A percentile compares a stretch with the other conserved stretches of the same genome.
Conservation (phyloP, 2,888 invertebrate species). For the Sarcophaga rosellei region DNA sequence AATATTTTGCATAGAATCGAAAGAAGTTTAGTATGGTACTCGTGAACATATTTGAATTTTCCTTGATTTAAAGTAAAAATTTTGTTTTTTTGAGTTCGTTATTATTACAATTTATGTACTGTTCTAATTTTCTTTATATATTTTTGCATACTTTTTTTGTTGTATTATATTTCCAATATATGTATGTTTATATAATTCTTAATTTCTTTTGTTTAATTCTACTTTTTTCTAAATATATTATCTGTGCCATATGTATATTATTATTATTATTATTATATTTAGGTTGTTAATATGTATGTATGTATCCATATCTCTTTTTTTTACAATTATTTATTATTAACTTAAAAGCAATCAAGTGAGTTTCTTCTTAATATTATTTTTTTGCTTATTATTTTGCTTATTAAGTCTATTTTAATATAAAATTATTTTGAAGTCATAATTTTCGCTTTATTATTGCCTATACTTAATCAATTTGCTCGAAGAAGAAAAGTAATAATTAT, state of each 20-base stretch:
- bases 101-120: neutral
- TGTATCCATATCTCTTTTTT: neutral
- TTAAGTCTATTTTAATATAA: too few species aligned
- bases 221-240: neutral
- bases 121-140: neutral
- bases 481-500: too few species aligned
- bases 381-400: neutral
- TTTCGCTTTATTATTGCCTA: too few species aligned
- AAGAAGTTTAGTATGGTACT: too few species aligned
- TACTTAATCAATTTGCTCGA: too few species aligned
- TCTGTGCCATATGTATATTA: slow-evolving; percentile 65
- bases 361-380: neutral
- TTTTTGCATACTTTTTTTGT: slow-evolving; percentile 3
- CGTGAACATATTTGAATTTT: too few species aligned
- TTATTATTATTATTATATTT: slow-evolving; percentile 34
- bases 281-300: slow-evolving; percentile 13
- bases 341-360: neutral
- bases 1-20: too few species aligned
- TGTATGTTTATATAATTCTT: slow-evolving; percentile 28
- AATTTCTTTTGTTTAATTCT: neutral
- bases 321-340: slow-evolving; percentile 5
- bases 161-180: slow-evolving; percentile 29
- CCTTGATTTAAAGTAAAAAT: too few species aligned
- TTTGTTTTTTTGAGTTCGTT: neutral
- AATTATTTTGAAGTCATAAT: too few species aligned